A percentile compares a stretch with the other conserved stretches of the same genome.
phyloP scores from a whole-genome alignment of 2,888 invertebrate species.

The Eupeodes luniger region DNA sequence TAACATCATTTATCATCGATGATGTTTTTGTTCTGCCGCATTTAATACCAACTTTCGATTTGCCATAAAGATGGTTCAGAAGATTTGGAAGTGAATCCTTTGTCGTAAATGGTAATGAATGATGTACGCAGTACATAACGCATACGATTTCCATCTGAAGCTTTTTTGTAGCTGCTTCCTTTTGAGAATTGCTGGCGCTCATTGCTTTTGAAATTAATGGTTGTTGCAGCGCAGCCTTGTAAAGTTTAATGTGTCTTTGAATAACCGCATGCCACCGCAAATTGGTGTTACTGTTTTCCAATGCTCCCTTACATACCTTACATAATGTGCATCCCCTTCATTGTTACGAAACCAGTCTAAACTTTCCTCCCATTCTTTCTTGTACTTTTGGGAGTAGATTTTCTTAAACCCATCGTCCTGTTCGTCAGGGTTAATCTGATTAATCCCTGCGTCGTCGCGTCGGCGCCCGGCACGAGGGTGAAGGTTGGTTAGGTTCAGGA shows the following conservation, averaged over 20 bases:
- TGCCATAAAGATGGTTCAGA: background rate
- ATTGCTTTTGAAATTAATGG: background rate
- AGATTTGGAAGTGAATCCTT: background rate
- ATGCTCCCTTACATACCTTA: background rate
- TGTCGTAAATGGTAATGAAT: background rate
- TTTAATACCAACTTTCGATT: background rate
- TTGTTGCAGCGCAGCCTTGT: background rate
- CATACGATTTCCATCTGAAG: background rate
- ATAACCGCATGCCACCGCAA: background rate
- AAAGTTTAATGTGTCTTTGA: background rate
- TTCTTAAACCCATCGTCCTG: background rate
- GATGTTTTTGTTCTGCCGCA: background rate
- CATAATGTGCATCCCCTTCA: slow-evolving; percentile 1
- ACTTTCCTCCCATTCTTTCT: background rate
- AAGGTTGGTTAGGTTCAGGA: background rate
- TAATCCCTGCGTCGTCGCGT: background rate
- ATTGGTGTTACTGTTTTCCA: background rate
- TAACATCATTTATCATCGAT: background rate
- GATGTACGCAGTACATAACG: background rate
- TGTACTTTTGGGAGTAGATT: background rate
- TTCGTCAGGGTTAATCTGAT: background rate
- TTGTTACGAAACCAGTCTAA: background rate
- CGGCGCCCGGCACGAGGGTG: background rate
- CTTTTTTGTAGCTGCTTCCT: background rate
- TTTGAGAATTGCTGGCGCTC: background rate